These are phyloP conservation scores for Rhabdophis nuchalis DNA, from an alignment of 2,797 vertebrate genomes.

Conservation along the genomic window DNA sequence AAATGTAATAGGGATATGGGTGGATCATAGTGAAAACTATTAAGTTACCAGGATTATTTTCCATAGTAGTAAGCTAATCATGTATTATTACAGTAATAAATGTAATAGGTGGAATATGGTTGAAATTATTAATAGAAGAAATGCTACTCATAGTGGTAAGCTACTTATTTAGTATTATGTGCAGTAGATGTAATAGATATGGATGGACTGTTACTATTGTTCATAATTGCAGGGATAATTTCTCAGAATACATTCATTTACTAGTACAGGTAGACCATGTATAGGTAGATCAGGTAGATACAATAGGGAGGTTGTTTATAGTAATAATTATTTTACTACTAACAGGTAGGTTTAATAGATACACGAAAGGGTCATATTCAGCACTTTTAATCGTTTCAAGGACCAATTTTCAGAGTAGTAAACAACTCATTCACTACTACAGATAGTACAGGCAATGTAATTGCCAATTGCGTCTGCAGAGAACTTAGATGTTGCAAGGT, in stretches of 20 bases:
- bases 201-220: neutral
- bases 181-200: neutral
- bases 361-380: neutral
- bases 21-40: neutral
- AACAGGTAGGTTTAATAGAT: neutral
- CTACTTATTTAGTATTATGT: neutral
- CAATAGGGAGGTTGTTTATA: neutral
- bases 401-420: neutral
- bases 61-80: neutral
- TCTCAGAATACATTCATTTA: neutral
- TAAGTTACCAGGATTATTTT: neutral
- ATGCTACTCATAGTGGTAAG: neutral
- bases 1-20: neutral
- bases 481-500: neutral
- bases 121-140: neutral
- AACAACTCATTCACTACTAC: neutral
- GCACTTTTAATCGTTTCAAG: neutral
- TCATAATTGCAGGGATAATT: neutral
- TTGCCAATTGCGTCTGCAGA: neutral
- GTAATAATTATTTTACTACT: neutral
- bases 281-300: neutral
- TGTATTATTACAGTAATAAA: neutral
- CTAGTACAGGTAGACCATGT: neutral
- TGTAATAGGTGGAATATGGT: neutral
- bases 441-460: neutral